Percentiles rank a stretch among this genome's conserved stretches.
These are phyloP conservation scores for Agelas oroides DNA, from an alignment of 37 sponge, comb jelly and placozoan genomes.

Conservation along the genomic window DNA sequence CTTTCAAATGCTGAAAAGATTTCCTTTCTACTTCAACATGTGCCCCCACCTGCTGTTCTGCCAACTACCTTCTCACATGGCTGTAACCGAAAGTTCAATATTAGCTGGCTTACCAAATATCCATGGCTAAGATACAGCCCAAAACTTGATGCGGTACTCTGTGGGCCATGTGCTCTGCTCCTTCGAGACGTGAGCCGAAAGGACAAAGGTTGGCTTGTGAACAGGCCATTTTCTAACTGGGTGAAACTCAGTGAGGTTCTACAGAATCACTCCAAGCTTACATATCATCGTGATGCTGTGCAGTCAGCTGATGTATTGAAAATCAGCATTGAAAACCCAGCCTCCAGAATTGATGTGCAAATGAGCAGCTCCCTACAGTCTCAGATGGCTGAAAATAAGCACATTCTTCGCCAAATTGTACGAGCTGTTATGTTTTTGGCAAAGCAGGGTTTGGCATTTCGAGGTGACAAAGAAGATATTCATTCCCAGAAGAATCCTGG, in stretches of 20 bases:
- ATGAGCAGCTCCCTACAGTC: constrained; percentile 30
- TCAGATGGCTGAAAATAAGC: constrained; percentile 56
- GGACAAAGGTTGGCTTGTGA: constrained; percentile 67
- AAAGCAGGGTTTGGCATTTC: constrained; percentile 57
- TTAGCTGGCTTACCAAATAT: constrained; percentile 57
- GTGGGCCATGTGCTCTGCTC: constrained; percentile 67
- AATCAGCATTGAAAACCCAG: constrained; percentile 55
- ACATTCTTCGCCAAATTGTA: constrained; percentile 63
- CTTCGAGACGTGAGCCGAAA: constrained; percentile 2
- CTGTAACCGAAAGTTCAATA: constrained; percentile 35
- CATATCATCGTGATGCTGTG: constrained; percentile 54
- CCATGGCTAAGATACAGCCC: constrained; percentile 66
- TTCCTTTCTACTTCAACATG: too few relatives aligned
- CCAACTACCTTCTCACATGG: background rate
- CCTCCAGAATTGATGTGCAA: constrained; percentile 56
- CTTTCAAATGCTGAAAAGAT: too few relatives aligned
- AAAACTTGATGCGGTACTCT: constrained; percentile 60
- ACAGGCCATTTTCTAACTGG: constrained; percentile 70
- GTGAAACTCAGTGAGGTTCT: constrained; percentile 55
- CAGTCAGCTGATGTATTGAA: constrained; percentile 64
- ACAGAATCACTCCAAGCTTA: constrained; percentile 43
- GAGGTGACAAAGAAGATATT: constrained; percentile 52
- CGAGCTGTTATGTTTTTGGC: constrained; percentile 53
- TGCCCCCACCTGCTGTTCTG: too few relatives aligned
- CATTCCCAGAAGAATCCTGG: constrained; percentile 47